Evolutionary conservation across 1,140 invertebrate species (phyloP), one percentile per base, ranked within the genome.

Genomic region (Agraylea sexmaculata): DNA sequence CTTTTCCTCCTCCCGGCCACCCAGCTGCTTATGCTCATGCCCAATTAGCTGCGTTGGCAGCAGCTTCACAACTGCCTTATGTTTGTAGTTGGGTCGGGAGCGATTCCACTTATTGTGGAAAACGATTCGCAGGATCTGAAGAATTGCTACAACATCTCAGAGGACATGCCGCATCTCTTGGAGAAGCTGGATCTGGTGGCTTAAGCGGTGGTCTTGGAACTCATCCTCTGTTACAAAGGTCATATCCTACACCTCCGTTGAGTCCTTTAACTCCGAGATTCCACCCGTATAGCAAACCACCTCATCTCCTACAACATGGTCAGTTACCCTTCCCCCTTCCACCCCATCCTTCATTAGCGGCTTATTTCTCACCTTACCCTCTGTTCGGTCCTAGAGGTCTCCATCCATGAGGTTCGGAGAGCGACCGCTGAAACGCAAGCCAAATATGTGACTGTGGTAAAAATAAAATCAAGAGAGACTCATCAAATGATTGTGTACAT

Each of bases 11-110:
- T 46, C 40, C 69, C 53, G 52, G 71, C 52, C 73, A 53, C 41
- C 75, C 55, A 19, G 72, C 75, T 11, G 77, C 77, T 1, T 82
- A 80, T 45, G 80, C 79, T 15, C 80, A 83, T 47, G 80, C 80
- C 13, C 80, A 83, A 52, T 54, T 83, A 29, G 79, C 80, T 0
- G 80, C 80, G 0, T 49, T 84, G 25, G 79, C 80, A 0, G 78
- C 79, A 0, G 78, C 78, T 5, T 77, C 78, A 0, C 77, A 81
- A 49, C 58, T 85, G 39, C 83, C 84, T 1, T 85, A 85, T 54
- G 78, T 91, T 0, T 93, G 89, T 61, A 92, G 83, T 57, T 94
- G 90, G 89, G 85, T 94, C 51, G 81, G 80, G 7, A 83, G 83
- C 12, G 87, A 90, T 57, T 77, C 78, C 0, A 71, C 78, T 0